phyloP scores from a whole-genome alignment of 2,113 vertebrate species.

The Callospermophilus lateralis region DNA sequence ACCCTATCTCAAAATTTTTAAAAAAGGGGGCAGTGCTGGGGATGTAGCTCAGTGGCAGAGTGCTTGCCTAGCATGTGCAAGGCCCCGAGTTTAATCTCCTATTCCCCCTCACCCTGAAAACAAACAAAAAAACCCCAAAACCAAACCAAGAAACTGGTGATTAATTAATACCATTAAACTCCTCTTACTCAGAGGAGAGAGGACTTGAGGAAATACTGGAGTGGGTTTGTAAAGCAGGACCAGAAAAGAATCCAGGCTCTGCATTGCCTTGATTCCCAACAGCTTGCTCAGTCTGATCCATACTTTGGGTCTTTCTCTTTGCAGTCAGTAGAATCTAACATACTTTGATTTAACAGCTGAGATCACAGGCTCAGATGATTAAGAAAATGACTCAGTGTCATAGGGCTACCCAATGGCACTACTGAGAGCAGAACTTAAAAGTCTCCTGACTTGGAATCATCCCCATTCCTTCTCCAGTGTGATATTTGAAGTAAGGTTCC shows the following conservation, averaged over 20 bases:
- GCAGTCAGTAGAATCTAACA: neutral
- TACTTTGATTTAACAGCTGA: neutral
- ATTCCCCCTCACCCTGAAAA: too few relatives aligned
- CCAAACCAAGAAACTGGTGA: neutral
- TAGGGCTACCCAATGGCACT: neutral
- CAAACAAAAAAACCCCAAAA: too few relatives aligned
- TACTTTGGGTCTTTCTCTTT: neutral
- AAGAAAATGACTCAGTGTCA: conserved; percentile 5
- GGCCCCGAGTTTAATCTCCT: neutral
- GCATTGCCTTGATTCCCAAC: neutral
- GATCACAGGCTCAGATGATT: neutral
- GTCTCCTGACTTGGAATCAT: neutral
- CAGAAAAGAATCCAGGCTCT: neutral
- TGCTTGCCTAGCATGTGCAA: neutral
- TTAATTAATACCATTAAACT: neutral
- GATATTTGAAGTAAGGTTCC: neutral
- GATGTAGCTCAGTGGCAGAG: neutral
- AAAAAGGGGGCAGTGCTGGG: neutral
- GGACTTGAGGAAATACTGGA: neutral
- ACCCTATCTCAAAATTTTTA: neutral
- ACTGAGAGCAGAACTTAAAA: neutral
- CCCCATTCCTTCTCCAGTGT: neutral
- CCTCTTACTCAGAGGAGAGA: neutral
- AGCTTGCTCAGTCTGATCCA: neutral
- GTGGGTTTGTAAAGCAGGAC: neutral